phyloP scores from a whole-genome alignment of 2,113 vertebrate genomes.

The Neoarius graeffei region DNA sequence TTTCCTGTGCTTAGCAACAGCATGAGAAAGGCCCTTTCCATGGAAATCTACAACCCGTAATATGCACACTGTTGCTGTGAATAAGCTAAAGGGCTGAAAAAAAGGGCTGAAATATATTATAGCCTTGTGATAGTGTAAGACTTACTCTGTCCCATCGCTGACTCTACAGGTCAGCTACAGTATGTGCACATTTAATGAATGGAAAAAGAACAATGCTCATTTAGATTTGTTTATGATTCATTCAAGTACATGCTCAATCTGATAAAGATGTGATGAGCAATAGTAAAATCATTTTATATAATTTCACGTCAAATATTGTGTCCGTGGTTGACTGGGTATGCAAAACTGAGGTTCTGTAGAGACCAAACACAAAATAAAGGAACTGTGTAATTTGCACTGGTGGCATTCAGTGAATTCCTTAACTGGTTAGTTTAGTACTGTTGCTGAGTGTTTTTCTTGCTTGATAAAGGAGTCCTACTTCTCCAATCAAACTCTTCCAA shows the following conservation, averaged over 20 bases:
- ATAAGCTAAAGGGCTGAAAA: constrained; percentile 22
- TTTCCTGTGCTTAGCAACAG: constrained; percentile 44
- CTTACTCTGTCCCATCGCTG: not conserved
- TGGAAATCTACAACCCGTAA: constrained; percentile 43
- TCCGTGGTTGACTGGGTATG: not conserved
- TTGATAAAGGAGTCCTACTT: not conserved
- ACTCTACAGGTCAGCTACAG: not conserved
- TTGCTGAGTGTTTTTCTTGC: not conserved
- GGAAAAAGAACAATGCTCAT: constrained; percentile 15
- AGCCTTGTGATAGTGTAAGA: constrained; percentile 10
- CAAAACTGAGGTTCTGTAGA: not conserved
- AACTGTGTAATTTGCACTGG: not conserved
- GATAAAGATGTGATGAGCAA: not conserved
- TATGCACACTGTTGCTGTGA: constrained; percentile 22
- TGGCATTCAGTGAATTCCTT: not conserved
- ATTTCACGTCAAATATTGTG: not conserved
- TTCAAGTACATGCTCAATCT: not conserved
- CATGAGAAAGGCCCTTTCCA: constrained; percentile 27
- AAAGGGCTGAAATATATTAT: not conserved
- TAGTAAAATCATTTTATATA: not conserved
- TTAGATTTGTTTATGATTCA: not conserved
- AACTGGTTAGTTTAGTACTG: not conserved
- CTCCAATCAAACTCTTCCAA: not conserved
- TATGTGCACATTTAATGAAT: constrained; percentile 36
- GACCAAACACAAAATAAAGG: not conserved